Percentiles rank a stretch among this genome's conserved stretches.
phyloP scores from a whole-genome alignment of 2,888 invertebrate genomes.

The Chalcosyrphus nemorum region DNA sequence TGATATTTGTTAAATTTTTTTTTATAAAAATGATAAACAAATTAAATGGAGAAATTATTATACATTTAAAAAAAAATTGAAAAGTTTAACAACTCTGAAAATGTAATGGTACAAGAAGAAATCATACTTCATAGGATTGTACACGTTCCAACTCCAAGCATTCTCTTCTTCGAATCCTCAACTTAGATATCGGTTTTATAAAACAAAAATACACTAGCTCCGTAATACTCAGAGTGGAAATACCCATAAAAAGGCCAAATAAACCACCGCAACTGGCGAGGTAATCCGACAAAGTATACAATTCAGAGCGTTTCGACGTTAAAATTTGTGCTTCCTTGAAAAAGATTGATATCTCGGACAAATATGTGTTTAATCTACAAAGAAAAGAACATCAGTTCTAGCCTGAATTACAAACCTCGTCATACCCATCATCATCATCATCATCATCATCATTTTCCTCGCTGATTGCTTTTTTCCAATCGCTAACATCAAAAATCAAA shows the following conservation, averaged over 20 bases:
- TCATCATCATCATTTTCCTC: background rate
- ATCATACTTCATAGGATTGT: conserved; percentile 31
- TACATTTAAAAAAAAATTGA: no score
- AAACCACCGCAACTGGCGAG: conserved; percentile 88
- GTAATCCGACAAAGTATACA: conserved; percentile 87
- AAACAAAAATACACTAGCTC: conserved; percentile 84
- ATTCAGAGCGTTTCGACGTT: conserved; percentile 86
- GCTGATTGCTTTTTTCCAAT: no score
- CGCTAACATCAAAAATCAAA: conserved; percentile 79
- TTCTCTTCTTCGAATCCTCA: conserved; percentile 81
- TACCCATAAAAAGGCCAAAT: conserved; percentile 83
- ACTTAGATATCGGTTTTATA: conserved; percentile 83
- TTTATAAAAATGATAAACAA: no score
- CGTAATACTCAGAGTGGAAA: conserved; percentile 82
- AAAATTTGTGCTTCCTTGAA: conserved; percentile 89
- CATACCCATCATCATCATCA: no score
- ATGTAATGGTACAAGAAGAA: no score
- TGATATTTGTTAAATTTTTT: no score
- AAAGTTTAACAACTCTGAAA: background rate
- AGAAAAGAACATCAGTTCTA: no score
- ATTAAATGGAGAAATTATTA: no score
- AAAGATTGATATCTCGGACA: conserved; percentile 86
- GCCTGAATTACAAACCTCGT: no score
- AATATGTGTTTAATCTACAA: conserved; percentile 82
- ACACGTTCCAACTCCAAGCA: conserved; percentile 76